A percentile compares a stretch with the other conserved stretches of the same genome.
phyloP scores from a whole-genome alignment of 1,140 invertebrate species.

The Megathymus violae region DNA sequence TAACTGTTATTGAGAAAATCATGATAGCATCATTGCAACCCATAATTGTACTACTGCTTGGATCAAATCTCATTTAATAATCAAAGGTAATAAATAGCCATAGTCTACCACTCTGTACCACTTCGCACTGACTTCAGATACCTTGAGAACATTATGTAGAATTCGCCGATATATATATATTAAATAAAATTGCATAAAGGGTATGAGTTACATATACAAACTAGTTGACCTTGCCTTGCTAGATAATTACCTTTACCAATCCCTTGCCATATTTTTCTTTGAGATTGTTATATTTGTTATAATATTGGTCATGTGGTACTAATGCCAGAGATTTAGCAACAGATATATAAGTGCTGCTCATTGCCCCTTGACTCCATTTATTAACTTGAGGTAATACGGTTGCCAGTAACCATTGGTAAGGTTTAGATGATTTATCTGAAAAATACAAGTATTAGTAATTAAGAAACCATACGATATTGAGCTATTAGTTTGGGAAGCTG shows the following conservation, averaged over 20 bases:
- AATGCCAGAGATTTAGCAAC: conserved; percentile 87
- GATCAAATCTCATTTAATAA: too few relatives aligned
- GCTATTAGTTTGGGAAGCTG: too few relatives aligned
- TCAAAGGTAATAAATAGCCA: background rate
- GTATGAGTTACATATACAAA: too few relatives aligned
- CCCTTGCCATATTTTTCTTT: conserved; percentile 92
- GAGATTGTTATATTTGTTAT: conserved; percentile 88
- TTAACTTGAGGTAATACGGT: conserved; percentile 86
- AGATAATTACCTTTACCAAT: conserved; percentile 87
- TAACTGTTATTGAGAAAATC: too few relatives aligned
- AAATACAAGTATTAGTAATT: conserved; percentile 25
- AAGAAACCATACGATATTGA: too few relatives aligned
- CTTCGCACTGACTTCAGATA: too few relatives aligned
- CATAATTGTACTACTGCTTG: too few relatives aligned
- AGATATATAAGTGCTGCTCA: conserved; percentile 40
- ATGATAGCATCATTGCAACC: too few relatives aligned
- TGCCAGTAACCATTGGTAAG: conserved; percentile 83
- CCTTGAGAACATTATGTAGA: too few relatives aligned
- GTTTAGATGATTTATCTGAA: conserved; percentile 54
- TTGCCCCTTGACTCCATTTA: conserved; percentile 85
- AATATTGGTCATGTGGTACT: conserved; percentile 89
- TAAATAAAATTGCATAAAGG: too few relatives aligned
- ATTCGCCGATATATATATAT: too few relatives aligned
- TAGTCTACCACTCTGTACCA: background rate
- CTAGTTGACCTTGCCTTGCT: too few relatives aligned